A percentile compares a stretch with the other conserved stretches of the same genome.
Conservation (phyloP, 2,888 invertebrate species). For the Glyphotaelius pellucidus region DNA sequence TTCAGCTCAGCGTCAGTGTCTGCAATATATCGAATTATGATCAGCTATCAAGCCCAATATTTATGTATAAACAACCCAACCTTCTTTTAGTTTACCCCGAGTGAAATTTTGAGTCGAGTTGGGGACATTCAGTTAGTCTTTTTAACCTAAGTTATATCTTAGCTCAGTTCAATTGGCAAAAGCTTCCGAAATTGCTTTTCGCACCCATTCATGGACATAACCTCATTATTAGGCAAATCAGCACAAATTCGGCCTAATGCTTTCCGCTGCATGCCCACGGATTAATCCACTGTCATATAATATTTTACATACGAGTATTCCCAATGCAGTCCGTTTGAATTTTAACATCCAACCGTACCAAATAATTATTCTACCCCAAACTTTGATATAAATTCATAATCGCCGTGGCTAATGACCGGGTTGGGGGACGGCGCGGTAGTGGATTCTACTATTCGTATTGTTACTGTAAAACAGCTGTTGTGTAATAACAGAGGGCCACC, state of each 20-base stretch:
- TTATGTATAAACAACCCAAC: too few species aligned
- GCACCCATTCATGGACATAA: background rate
- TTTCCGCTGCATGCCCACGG: background rate
- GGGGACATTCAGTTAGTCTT: background rate
- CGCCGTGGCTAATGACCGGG: conserved; percentile 49
- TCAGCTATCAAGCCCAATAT: too few species aligned
- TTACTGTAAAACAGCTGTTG: conserved; percentile 54
- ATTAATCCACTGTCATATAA: background rate
- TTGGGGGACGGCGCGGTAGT: conserved; percentile 26
- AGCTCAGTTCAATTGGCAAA: background rate
- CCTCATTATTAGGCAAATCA: background rate
- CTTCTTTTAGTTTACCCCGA: too few species aligned
- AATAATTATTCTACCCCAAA: background rate
- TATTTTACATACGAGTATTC: background rate
- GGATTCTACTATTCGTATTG: conserved; percentile 38
- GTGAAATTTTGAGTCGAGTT: background rate
- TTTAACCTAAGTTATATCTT: background rate
- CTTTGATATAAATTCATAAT: conserved; percentile 27
- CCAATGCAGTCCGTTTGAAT: background rate
- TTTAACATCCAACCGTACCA: background rate
- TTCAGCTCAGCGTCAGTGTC: too few species aligned
- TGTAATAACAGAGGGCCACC: conserved; percentile 32
- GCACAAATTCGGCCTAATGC: background rate
- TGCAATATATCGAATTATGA: too few species aligned
- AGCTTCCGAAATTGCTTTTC: background rate